phyloP scores from a whole-genome alignment of 2,888 invertebrate species.

The Eupelmus urozonus region DNA sequence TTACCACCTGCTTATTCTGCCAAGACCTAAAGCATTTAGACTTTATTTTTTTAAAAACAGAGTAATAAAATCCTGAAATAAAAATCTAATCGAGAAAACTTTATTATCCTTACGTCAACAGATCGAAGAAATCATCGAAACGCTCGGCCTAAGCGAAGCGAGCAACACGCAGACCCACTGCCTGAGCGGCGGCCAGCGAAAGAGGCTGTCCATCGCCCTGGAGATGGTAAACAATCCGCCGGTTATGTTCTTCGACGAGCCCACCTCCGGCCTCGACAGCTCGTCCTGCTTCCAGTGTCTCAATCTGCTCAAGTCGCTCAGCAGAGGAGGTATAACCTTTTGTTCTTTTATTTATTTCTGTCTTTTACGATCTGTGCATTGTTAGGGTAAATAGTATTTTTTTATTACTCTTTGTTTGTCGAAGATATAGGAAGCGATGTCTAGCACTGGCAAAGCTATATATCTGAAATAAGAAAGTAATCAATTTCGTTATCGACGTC shows the following conservation, averaged over 20 bases:
- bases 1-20: too few relatives aligned
- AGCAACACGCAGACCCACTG: constrained; percentile 88
- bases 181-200: constrained; percentile 94
- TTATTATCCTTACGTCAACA: constrained; percentile 39
- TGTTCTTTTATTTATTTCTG: too few relatives aligned
- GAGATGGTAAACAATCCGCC: constrained; percentile 97
- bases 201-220: constrained; percentile 92
- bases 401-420: too few relatives aligned
- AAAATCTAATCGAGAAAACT: neutral
- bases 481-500: too few relatives aligned
- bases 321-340: constrained; percentile 82
- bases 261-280: constrained; percentile 94
- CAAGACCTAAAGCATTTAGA: too few relatives aligned
- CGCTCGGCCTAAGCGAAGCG: constrained; percentile 88
- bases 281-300: constrained; percentile 96
- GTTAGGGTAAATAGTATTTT: too few relatives aligned
- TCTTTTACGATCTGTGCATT: too few relatives aligned
- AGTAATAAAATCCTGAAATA: too few relatives aligned
- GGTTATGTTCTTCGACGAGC: constrained; percentile 98
- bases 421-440: too few relatives aligned
- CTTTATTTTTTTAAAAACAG: too few relatives aligned
- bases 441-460: too few relatives aligned
- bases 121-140: constrained; percentile 89
- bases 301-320: constrained; percentile 90
- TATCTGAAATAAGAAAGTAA: too few relatives aligned